Base-by-base conservation (phyloP, 2,888 invertebrate genomes). In the Lithophane leautieri region DNA sequence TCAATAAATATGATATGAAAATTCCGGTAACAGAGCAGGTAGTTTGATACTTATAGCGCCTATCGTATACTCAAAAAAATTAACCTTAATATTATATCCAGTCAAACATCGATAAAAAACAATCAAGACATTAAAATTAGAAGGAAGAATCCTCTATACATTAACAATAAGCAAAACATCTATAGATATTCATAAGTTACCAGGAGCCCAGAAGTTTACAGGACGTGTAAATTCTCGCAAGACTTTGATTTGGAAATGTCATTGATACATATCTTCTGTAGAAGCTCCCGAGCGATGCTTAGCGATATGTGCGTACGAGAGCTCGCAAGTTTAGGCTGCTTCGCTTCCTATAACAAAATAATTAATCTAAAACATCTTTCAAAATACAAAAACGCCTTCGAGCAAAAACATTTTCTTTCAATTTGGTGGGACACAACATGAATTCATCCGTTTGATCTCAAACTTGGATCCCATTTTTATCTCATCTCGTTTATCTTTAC, bases 181-280 rank as follows among this genome's bases (percentile, higher is more conserved):
- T 65, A 72, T 52, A 44, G 56, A 72, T 63, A 65, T 63, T 50
- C 25, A 65, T 40, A 70, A 88, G 84, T 82, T 90, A 90, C 90
- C 84, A 91, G 89, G 89, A 76, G 42, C 47, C 4, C 84, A 91
- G 81, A 88, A 82, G 73, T 81, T 95, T 95, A 98, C 87, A 98
- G 97, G 84, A 98, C 98, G 92, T 98, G 98, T 80, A 98, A 96
- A 94, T 98, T 98, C 94, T 98, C 98, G 94, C 98, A 98, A 79
- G 98, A 98, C 93, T 98, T 98, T 19, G 98, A 98, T 94, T 98
- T 98, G 79, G 98, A 97, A 89, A 98, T 98, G 93, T 98, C 98
- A 91, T 98, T 98, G 92, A 98, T 97, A 94, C 98, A 98, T 92
- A 98, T 98, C 96, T 98, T 98, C 92, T 98, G 98, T 28, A 98